Percentiles rank a stretch among this genome's conserved stretches.
These are phyloP conservation scores for Epinotia nisella DNA, from an alignment of 2,888 invertebrate species.

Conservation along the genomic window DNA sequence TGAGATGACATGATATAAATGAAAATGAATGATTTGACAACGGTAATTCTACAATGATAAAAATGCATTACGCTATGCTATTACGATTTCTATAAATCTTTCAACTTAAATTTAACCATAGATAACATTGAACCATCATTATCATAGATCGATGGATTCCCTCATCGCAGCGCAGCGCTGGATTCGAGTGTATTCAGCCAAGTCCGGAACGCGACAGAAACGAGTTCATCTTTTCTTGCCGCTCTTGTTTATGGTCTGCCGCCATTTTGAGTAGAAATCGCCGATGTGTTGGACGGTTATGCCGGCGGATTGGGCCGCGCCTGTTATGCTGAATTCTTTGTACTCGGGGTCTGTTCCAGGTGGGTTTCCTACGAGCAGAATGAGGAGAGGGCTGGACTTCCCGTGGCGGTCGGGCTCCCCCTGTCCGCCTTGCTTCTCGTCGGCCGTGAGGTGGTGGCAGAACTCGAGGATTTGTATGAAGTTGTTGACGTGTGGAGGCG, in stretches of 20 bases:
- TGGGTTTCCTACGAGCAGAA: conserved; percentile 89
- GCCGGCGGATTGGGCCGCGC: conserved; percentile 91
- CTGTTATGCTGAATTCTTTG: conserved; percentile 89
- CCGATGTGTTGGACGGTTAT: conserved; percentile 92
- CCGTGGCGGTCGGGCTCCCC: conserved; percentile 69
- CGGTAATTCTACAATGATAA: conserved; percentile 30
- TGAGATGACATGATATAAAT: conserved; percentile 17
- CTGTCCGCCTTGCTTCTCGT: conserved; percentile 72
- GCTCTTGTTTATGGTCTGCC: conserved; percentile 85
- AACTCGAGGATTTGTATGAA: conserved; percentile 93
- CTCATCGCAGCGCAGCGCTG: conserved; percentile 50
- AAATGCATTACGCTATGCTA: conserved; percentile 37
- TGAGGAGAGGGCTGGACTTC: conserved; percentile 86
- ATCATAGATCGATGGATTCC: conserved; percentile 29
- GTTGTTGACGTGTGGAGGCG: conserved; percentile 84
- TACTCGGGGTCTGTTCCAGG: conserved; percentile 78
- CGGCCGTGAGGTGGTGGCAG: conserved; percentile 88
- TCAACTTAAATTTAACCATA: conserved; percentile 26
- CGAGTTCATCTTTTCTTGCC: conserved; percentile 79
- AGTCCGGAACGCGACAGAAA: conserved; percentile 58
- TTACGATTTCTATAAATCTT: conserved; percentile 21
- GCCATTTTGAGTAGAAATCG: conserved; percentile 94
- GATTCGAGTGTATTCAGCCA: conserved; percentile 60
- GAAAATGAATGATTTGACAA: conserved; percentile 25
- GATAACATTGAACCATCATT: conserved; percentile 14